phyloP scores from a whole-genome alignment of 1,140 invertebrate species.

The Eriosoma lanigerum region DNA sequence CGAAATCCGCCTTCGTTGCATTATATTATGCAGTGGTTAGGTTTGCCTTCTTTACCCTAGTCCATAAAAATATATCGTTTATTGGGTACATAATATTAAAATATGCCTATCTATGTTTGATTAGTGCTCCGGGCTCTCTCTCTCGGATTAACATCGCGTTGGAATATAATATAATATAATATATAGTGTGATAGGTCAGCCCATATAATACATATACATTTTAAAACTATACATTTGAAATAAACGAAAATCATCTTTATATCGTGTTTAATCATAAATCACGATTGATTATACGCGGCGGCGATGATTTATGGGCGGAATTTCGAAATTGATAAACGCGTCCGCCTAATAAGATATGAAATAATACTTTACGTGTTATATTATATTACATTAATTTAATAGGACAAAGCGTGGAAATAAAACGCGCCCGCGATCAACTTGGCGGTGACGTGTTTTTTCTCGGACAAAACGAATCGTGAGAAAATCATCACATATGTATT shows the following conservation, averaged over 20 bases:
- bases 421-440: too few relatives aligned
- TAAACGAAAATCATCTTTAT: neutral
- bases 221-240: neutral
- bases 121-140: neutral
- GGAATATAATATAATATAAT: too few relatives aligned
- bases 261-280: neutral
- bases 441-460: neutral
- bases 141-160: neutral
- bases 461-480: neutral
- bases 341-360: neutral
- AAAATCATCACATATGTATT: too few relatives aligned
- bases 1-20: too few relatives aligned
- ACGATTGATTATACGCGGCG: neutral
- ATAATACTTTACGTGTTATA: neutral
- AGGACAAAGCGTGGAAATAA: neutral
- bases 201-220: too few relatives aligned
- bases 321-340: slow-evolving; percentile 12
- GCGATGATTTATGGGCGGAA: slow-evolving; percentile 15
- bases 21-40: too few relatives aligned
- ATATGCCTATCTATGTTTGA: neutral
- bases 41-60: too few relatives aligned
- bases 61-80: too few relatives aligned
- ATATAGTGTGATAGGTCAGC: too few relatives aligned
- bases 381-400: neutral
- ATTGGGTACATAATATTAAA: neutral